Evolutionary conservation across 2,888 invertebrate species (phyloP), one percentile per base, ranked within the genome.

Genomic region (Cantharis rustica): DNA sequence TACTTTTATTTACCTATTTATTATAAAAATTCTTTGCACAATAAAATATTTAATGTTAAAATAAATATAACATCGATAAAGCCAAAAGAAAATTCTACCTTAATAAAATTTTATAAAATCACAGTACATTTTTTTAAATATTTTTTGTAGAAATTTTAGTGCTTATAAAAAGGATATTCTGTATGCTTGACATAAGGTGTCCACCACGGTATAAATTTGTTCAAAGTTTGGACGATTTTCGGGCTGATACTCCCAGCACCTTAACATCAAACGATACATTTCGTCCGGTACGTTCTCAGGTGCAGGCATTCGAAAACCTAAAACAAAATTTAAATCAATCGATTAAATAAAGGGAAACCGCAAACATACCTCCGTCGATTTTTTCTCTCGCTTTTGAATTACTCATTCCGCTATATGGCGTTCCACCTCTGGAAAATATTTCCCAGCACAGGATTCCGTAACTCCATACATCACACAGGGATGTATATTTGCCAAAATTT

Each of bases 371-470:
- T 84, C 93, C 91, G 88, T 98, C 98, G 79, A 98, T 97, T 89
- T 95, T 95, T 89, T 98, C 97, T 79, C 98, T 90, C 0, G 98
- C 97, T 85, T 96, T 94, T 10, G 96, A 95, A 89, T 98, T 98
- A 83, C 95, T 96, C 93, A 97, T 93, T 23, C 98, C 98, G 61
- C 94, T 94, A 86, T 98, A 98, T 0, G 98, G 98, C 71, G 96
- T 97, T 81, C 95, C 95, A 0, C 98, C 98, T 86, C 94, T 93
- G 0, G 98, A 95, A 89, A 98, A 98, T 85, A 98, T 96, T 89
- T 98, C 98, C 98, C 98, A 98, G 91, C 96, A 95, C 75, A 98
- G 89, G 81, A 98, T 95, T 3, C 98, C 98, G 87, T 96, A 98
- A 84, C 97, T 98, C 98, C 98, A 98, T 68, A 98, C 97, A 89